Evolutionary conservation across 64 coral and sea anemone genomes (phyloP).

Genomic region (Actinia tenebrosa): DNA sequence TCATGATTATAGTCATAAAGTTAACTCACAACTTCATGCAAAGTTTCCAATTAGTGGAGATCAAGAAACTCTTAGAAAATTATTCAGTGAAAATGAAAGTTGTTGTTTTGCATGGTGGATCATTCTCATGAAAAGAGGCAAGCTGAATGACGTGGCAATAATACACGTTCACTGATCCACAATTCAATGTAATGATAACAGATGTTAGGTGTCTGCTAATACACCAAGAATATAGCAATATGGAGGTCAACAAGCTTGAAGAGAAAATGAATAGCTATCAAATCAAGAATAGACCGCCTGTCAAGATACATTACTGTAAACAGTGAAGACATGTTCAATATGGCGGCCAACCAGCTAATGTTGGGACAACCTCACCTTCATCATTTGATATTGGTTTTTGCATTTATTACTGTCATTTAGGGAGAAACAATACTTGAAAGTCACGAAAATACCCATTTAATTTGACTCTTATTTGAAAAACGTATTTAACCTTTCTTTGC

Average conservation of each 20-base stretch:
- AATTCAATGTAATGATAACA: neutral
- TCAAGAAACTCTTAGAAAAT: too few species aligned
- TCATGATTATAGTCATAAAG: too few species aligned
- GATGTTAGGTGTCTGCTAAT: neutral
- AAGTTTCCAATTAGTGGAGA: too few species aligned
- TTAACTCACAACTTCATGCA: too few species aligned
- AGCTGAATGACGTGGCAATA: too few species aligned
- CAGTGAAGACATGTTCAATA: neutral
- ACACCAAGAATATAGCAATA: neutral
- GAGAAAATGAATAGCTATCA: conserved; percentile 4
- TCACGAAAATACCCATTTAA: too few species aligned
- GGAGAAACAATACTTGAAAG: neutral
- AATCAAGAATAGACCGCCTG: neutral
- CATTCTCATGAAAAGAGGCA: too few species aligned
- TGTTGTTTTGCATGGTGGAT: too few species aligned
- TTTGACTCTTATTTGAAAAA: too few species aligned
- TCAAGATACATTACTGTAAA: neutral
- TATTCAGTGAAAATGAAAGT: too few species aligned
- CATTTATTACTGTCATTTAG: neutral
- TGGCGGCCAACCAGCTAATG: neutral
- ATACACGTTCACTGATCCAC: too few species aligned
- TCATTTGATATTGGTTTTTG: neutral
- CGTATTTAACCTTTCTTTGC: too few species aligned
- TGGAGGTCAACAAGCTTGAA: neutral
- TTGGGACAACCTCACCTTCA: neutral